A percentile compares a stretch with the other conserved stretches of the same genome.
Evolutionary conservation across 2,113 vertebrate species (phyloP).

Genomic region (Nyctereutes procyonoides): DNA sequence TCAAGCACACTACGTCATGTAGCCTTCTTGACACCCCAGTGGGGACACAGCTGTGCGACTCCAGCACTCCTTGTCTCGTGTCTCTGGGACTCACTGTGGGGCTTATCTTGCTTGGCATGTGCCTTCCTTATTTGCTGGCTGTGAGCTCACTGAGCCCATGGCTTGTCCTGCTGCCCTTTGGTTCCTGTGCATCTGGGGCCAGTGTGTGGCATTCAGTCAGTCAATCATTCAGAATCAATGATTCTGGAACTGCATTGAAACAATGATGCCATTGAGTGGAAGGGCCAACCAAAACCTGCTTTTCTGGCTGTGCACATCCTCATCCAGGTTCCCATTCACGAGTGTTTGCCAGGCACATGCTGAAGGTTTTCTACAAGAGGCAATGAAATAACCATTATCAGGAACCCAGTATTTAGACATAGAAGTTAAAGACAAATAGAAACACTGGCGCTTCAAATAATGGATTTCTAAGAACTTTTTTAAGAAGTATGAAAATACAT

Average conservation of each 20-base stretch:
- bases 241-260: neutral
- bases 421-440: neutral
- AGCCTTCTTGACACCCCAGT: neutral
- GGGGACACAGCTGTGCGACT: fast-evolving
- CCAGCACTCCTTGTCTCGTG: fast-evolving
- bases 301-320: neutral
- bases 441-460: neutral
- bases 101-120: fast-evolving
- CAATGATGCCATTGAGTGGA: neutral
- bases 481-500: neutral
- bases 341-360: neutral
- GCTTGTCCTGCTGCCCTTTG: neutral
- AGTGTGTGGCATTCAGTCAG: neutral
- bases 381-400: neutral
- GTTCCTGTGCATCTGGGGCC: neutral
- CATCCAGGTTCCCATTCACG: neutral
- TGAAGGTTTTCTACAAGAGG: neutral
- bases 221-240: too few species aligned
- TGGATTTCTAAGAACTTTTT: neutral
- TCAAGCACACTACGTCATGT: neutral
- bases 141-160: neutral
- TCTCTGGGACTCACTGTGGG: neutral
- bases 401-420: neutral
- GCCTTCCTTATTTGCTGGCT: fast-evolving
- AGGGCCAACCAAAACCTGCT: neutral